A percentile compares a stretch with the other conserved stretches of the same genome.
These are phyloP conservation scores for Ischnus inquisitorius DNA, from an alignment of 2,888 invertebrate species.

Conservation along the genomic window DNA sequence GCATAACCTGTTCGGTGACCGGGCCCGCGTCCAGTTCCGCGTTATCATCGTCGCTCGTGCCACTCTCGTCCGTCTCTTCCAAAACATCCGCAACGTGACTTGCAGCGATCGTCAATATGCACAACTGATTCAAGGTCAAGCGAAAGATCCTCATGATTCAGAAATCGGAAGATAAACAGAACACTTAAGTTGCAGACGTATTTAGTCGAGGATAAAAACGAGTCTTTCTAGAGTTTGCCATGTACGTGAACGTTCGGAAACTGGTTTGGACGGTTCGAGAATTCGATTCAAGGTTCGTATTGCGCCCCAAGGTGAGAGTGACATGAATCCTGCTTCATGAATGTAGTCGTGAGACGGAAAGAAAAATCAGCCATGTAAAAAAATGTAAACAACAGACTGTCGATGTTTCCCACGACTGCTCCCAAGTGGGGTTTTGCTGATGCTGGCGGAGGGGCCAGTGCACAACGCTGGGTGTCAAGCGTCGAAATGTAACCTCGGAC, in stretches of 20 bases:
- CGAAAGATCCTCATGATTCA: constrained; percentile 30
- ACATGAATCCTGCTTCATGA: no score
- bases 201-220: neutral
- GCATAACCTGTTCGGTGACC: constrained; percentile 78
- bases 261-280: neutral
- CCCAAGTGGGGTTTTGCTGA: no score
- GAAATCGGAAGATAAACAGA: neutral
- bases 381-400: constrained; percentile 3
- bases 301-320: neutral
- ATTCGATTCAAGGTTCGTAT: neutral
- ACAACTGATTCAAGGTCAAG: constrained; percentile 39
- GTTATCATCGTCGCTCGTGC: constrained; percentile 63
- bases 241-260: neutral
- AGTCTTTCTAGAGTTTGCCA: neutral
- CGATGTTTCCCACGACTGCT: neutral
- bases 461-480: no score
- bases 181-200: neutral
- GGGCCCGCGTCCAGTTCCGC: constrained; percentile 70
- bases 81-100: constrained; percentile 47
- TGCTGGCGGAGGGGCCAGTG: no score
- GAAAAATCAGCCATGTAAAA: neutral
- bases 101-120: constrained; percentile 43
- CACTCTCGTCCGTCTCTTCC: constrained; percentile 49
- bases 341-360: no score
- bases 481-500: no score